phyloP scores from a whole-genome alignment of 2,888 invertebrate species.

The Cynaeus angustus region DNA sequence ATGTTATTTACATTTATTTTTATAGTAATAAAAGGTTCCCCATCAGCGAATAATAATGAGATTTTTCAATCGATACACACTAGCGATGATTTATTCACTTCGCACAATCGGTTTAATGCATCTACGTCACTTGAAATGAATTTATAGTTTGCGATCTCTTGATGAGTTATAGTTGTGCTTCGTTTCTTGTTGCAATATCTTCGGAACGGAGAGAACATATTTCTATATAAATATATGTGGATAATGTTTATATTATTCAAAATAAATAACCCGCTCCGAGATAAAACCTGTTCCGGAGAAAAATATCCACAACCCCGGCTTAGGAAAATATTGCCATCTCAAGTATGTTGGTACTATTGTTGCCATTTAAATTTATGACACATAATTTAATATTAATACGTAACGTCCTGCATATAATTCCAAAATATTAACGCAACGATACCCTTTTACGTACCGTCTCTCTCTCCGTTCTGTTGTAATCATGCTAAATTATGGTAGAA shows the following conservation, averaged over 20 bases:
- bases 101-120: constrained; percentile 60
- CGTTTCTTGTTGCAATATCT: constrained; percentile 53
- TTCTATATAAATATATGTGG: constrained; percentile 62
- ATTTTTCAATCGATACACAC: constrained; percentile 60
- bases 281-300: constrained; percentile 64
- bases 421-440: constrained; percentile 25
- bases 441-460: constrained; percentile 19
- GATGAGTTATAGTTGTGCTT: constrained; percentile 61
- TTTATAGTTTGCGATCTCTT: constrained; percentile 58
- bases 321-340: constrained; percentile 55
- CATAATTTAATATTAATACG: constrained; percentile 62
- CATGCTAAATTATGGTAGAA: constrained; percentile 28
- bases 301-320: constrained; percentile 59
- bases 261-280: constrained; percentile 62
- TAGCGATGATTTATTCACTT: constrained; percentile 60
- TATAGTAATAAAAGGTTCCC: constrained; percentile 55
- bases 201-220: constrained; percentile 59
- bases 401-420: constrained; percentile 43
- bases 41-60: constrained; percentile 56
- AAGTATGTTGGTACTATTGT: constrained; percentile 55
- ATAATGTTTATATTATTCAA: constrained; percentile 65
- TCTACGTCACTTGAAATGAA: constrained; percentile 59
- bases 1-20: constrained; percentile 51
- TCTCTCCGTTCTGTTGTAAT: constrained; percentile 14
- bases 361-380: constrained; percentile 61